Evolutionary conservation across 2,797 vertebrate species (phyloP), one percentile per base, ranked within the genome.

Genomic region (Muscicapa comitata): DNA sequence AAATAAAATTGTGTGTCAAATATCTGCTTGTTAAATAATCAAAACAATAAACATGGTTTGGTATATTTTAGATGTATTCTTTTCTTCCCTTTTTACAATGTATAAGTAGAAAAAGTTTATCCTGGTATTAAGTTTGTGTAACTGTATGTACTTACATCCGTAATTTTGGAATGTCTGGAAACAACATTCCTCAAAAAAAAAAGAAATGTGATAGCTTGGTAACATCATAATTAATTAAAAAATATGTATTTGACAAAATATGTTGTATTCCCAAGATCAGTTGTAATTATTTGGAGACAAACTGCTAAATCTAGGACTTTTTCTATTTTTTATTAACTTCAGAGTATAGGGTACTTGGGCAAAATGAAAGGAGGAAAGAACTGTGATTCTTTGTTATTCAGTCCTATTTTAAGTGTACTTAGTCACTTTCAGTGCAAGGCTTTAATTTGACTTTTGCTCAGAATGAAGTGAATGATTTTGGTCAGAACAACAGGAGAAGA

Each of bases 121-220:
- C 5, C 16, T 53, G n/a, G 1, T 75, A 13, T 25, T 48, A 23
- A 43, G 19, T 54, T 59, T 9, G 10, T 68, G 42, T 38, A 79
- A 55, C 31, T 48, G 4, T 19, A 9, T 62, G 7, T 0, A 2
- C 10, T 65, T 3, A 8, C 3, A 38, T 66, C 13, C 2, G 2
- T 38, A n/a, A 6, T 76, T 68, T 79, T 84, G 15, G 5, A 55
- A 59, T 67, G 57, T 20, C 15, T 68, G 11, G 50, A 75, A 67
- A 62, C 4, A 43, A 11, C 5, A 17, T 16, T 6, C 1, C 13
- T 68, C 31, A 14, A 40, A 51, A 21, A 38, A 17, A 42, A 50
- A 50, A 1, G 6, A 62, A 21, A 45, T 23, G 12, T 45, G 61
- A 3, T 50, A 42, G 25, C 8, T 84, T 65, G 5, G 28, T 74